These are phyloP conservation scores for Caenorhabditis latens DNA, from an alignment of 1,140 invertebrate genomes.

Conservation along the genomic window DNA sequence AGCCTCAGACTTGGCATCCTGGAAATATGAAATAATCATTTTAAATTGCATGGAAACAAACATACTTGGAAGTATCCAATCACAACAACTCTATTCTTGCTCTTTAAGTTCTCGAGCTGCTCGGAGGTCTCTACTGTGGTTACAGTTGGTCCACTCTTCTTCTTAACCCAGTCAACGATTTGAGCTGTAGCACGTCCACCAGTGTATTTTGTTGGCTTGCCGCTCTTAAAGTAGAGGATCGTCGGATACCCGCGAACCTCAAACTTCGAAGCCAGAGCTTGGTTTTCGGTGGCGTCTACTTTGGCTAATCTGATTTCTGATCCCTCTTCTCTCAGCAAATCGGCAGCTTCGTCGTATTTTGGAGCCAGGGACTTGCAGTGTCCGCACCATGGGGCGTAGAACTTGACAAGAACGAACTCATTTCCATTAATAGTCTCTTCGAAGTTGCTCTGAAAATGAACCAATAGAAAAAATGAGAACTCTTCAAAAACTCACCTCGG, in stretches of 20 bases:
- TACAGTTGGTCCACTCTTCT: conserved; percentile 95
- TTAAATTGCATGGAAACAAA: too few relatives aligned
- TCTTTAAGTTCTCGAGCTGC: conserved; percentile 85
- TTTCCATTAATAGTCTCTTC: conserved; percentile 73
- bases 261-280: conserved; percentile 88
- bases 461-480: not conserved
- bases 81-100: conserved; percentile 83
- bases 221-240: conserved; percentile 94
- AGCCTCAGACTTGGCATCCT: conserved; percentile 83
- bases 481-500: conserved; percentile 65
- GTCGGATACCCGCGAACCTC: conserved; percentile 92
- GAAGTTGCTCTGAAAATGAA: conserved; percentile 75
- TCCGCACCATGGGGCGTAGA: conserved; percentile 97
- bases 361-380: conserved; percentile 97
- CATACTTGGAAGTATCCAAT: conserved; percentile 92
- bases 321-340: conserved; percentile 84
- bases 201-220: conserved; percentile 86
- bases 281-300: conserved; percentile 95
- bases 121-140: conserved; percentile 86
- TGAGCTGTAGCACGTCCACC: conserved; percentile 91
- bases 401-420: conserved; percentile 77
- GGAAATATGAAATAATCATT: conserved; percentile 19
- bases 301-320: conserved; percentile 92
- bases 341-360: conserved; percentile 96
- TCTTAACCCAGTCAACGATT: conserved; percentile 92